Percentiles rank a stretch among this genome's conserved stretches.
Evolutionary conservation across 2,797 vertebrate species (phyloP).

Genomic region (Micropoecilia bifurca): DNA sequence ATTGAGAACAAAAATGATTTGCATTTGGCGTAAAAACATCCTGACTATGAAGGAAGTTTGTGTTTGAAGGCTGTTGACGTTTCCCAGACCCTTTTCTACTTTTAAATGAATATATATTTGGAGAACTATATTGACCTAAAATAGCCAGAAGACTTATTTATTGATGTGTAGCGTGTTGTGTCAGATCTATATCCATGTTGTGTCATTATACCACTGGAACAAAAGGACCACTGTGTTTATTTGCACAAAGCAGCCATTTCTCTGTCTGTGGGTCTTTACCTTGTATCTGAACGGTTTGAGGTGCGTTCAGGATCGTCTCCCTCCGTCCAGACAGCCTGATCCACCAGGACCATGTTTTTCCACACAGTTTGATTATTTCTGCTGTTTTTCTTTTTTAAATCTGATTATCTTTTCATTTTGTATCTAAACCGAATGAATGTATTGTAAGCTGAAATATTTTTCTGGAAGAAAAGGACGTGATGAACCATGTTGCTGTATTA

Average conservation of each 20-base stretch:
- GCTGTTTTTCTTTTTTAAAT: conserved; percentile 45
- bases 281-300: conserved; percentile 33
- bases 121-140: conserved; percentile 46
- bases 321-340: conserved; percentile 60
- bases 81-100: conserved; percentile 49
- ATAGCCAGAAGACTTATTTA: conserved; percentile 59
- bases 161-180: conserved; percentile 52
- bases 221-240: conserved; percentile 48
- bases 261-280: conserved; percentile 45
- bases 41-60: background rate
- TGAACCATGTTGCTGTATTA: conserved; percentile 72
- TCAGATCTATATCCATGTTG: conserved; percentile 41
- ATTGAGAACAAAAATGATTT: conserved; percentile 16
- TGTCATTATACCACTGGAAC: conserved; percentile 62
- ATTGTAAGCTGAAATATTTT: conserved; percentile 69
- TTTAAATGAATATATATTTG: conserved; percentile 34
- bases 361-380: conserved; percentile 20
- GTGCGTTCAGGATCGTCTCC: conserved; percentile 30
- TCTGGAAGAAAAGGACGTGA: conserved; percentile 62
- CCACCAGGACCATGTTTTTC: conserved; percentile 42
- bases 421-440: conserved; percentile 77
- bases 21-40: conserved; percentile 13
- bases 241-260: conserved; percentile 45
- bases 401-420: conserved; percentile 65
- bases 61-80: conserved; percentile 11